Conservation (phyloP, 2,113 vertebrate genomes). For the Edolisoma coerulescens region DNA sequence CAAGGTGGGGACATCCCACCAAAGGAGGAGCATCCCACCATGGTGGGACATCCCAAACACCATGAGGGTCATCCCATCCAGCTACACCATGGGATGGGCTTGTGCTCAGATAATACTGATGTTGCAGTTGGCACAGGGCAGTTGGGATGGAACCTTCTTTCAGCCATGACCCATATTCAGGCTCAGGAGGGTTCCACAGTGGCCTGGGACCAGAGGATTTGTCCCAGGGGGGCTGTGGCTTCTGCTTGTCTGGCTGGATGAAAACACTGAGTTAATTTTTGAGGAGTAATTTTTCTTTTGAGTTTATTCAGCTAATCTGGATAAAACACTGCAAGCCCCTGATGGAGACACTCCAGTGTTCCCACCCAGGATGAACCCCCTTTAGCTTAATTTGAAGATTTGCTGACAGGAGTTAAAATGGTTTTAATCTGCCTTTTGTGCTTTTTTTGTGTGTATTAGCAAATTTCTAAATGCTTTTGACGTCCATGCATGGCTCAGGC, state of each 20-base stretch:
- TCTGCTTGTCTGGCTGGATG: neutral
- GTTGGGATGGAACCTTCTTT: neutral
- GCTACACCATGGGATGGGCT: neutral
- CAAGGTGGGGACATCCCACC: neutral
- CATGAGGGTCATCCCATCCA: neutral
- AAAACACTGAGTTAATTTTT: neutral
- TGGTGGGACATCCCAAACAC: neutral
- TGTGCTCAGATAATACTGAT: neutral
- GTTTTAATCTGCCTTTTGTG: slow-evolving; percentile 40
- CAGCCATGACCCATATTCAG: accelerated
- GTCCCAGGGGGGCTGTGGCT: neutral
- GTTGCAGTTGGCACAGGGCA: neutral
- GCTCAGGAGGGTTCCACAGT: neutral
- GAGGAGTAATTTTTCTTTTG: neutral
- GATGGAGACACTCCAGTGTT: neutral
- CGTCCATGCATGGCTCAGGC: neutral
- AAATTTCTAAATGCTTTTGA: neutral
- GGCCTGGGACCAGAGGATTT: neutral
- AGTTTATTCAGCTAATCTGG: neutral
- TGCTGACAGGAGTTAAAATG: slow-evolving; percentile 11
- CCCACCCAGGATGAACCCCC: slow-evolving; percentile 8
- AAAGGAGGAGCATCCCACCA: neutral
- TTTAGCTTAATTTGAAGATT: slow-evolving; percentile 16
- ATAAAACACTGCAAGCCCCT: neutral
- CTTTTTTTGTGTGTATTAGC: neutral